Percentiles rank a stretch among this genome's conserved stretches.
These are phyloP conservation scores for Aegithalos caudatus DNA, from an alignment of 2,113 vertebrate species.

Conservation along the genomic window DNA sequence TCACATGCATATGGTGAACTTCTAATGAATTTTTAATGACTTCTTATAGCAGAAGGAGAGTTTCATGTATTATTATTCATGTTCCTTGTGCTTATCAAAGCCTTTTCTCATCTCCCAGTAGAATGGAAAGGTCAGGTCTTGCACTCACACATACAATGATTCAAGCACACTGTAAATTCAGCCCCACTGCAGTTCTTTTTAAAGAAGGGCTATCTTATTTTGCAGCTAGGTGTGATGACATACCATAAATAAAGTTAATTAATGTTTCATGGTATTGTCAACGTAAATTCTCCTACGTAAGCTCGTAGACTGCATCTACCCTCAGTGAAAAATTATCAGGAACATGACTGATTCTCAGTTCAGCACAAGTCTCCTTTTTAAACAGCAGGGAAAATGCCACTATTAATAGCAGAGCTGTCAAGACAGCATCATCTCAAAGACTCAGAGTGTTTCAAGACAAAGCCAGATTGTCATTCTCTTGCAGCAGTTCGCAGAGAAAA, in stretches of 20 bases:
- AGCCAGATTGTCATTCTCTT: slow-evolving; percentile 31
- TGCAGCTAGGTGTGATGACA: neutral
- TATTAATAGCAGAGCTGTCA: slow-evolving; percentile 61
- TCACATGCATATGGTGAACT: neutral
- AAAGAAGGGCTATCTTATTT: neutral
- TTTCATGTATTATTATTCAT: neutral
- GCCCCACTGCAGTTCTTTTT: neutral
- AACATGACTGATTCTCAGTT: slow-evolving; percentile 24
- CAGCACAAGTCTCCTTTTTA: slow-evolving; percentile 5
- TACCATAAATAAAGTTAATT: neutral
- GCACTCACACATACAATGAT: neutral
- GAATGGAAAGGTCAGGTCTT: slow-evolving; percentile 2
- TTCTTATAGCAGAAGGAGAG: neutral
- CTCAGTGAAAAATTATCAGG: neutral
- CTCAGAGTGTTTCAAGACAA: slow-evolving; percentile 52
- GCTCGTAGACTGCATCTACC: neutral
- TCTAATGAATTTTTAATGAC: neutral
- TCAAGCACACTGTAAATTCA: neutral
- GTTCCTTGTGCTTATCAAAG: neutral
- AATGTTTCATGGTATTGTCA: neutral
- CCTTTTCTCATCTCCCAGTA: neutral
- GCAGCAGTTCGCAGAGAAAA: neutral
- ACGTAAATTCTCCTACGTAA: neutral
- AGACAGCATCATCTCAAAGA: slow-evolving; percentile 41
- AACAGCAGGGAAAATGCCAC: slow-evolving; percentile 12